Conservation (phyloP, 2,797 vertebrate species). For the Scyliorhinus canicula region DNA sequence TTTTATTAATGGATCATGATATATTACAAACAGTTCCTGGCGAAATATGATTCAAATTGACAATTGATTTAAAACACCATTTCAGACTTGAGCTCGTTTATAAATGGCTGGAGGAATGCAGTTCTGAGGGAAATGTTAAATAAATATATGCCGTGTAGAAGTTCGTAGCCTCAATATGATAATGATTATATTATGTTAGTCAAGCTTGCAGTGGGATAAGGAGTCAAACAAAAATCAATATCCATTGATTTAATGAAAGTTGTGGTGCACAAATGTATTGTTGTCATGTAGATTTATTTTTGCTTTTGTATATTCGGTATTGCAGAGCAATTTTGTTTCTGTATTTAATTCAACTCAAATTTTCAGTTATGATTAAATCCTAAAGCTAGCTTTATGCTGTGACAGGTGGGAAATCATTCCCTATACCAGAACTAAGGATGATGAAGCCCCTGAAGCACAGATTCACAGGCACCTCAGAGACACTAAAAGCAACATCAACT, state of each 20-base stretch:
- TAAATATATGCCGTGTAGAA: background rate
- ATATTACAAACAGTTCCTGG: too few species aligned
- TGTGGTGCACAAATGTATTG: background rate
- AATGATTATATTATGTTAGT: background rate
- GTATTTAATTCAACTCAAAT: background rate
- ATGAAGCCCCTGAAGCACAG: background rate
- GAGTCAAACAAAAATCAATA: background rate
- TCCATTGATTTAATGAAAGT: background rate
- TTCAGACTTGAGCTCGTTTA: background rate
- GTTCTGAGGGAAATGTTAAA: background rate
- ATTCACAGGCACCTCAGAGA: background rate
- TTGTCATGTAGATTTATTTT: background rate
- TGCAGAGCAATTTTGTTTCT: background rate
- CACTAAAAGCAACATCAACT: background rate
- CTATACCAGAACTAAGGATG: constrained; percentile 9
- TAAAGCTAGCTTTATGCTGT: background rate
- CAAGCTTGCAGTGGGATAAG: background rate
- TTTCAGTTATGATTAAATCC: background rate
- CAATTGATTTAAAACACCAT: background rate
- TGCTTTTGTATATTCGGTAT: background rate
- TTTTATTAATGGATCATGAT: background rate
- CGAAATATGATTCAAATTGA: background rate
- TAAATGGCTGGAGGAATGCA: background rate
- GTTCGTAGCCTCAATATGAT: constrained; percentile 1
- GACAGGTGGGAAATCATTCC: background rate